Conservation (phyloP, 2,888 invertebrate genomes). For the Pomacea canaliculata region DNA sequence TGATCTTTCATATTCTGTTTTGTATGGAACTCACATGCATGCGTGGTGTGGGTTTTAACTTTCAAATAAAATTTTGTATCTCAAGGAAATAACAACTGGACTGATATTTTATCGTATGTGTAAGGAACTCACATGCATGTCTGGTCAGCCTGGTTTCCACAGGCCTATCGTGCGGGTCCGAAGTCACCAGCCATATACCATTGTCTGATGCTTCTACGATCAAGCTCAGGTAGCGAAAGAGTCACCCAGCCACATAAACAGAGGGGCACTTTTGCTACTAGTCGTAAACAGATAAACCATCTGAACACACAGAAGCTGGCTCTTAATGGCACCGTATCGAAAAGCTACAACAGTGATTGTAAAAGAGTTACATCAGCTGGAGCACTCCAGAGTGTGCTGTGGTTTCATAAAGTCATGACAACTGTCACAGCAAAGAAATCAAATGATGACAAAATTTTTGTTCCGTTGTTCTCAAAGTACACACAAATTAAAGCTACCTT, state of each 20-base stretch:
- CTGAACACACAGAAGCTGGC: constrained; percentile 50
- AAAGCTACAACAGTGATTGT: constrained; percentile 49
- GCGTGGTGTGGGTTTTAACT: no score
- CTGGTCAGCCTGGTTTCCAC: constrained; percentile 27
- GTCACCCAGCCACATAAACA: constrained; percentile 37
- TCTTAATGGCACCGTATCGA: constrained; percentile 49
- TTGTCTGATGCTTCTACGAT: constrained; percentile 27
- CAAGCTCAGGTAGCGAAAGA: no score
- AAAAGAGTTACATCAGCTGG: constrained; percentile 39
- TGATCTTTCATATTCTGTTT: no score
- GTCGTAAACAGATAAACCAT: constrained; percentile 45
- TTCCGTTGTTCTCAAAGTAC: no score
- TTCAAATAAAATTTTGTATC: no score
- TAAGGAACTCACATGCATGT: constrained; percentile 37
- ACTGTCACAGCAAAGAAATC: constrained; percentile 20
- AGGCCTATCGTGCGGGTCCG: constrained; percentile 32
- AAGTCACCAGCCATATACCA: constrained; percentile 33
- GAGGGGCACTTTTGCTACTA: constrained; percentile 33
- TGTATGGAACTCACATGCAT: no score
- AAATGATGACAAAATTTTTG: no score
- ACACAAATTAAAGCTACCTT: no score
- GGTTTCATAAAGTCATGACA: constrained; percentile 32
- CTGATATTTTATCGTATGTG: no score
- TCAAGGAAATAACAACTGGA: no score
- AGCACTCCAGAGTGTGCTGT: constrained; percentile 35